These are phyloP conservation scores for Puffinus mauretanicus DNA, from an alignment of 2,113 vertebrate genomes.

Conservation along the genomic window DNA sequence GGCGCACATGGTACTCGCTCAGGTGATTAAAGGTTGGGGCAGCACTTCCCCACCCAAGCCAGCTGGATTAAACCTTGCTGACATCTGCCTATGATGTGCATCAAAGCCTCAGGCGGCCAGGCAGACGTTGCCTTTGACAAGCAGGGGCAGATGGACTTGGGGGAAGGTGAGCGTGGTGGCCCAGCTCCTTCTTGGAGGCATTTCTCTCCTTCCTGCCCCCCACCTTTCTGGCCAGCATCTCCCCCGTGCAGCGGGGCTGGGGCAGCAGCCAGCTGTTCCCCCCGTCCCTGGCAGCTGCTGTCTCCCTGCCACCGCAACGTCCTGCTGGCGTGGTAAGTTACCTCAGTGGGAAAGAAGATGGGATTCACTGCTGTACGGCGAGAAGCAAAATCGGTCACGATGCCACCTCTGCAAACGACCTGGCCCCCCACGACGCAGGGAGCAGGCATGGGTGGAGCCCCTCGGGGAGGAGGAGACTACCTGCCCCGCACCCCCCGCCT, in stretches of 20 bases:
- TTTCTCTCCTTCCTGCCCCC: background rate
- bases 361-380: background rate
- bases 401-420: background rate
- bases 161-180: background rate
- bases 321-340: fast-evolving
- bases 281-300: background rate
- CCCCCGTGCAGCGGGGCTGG: no score
- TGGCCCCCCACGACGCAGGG: fast-evolving
- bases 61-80: background rate
- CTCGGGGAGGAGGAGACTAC: background rate
- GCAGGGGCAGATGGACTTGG: background rate
- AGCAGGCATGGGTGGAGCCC: background rate
- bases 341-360: background rate
- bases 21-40: background rate
- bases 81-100: fast-evolving
- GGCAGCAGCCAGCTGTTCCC: background rate
- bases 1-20: background rate
- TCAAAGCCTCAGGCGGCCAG: background rate
- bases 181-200: background rate
- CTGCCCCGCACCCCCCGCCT: background rate
- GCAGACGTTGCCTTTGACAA: background rate
- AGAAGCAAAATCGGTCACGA: background rate
- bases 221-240: background rate
- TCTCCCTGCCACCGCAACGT: background rate
- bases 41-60: background rate